Evolutionary conservation across 2,797 vertebrate genomes (phyloP).

Genomic region (Neosilurus mollespiculum): DNA sequence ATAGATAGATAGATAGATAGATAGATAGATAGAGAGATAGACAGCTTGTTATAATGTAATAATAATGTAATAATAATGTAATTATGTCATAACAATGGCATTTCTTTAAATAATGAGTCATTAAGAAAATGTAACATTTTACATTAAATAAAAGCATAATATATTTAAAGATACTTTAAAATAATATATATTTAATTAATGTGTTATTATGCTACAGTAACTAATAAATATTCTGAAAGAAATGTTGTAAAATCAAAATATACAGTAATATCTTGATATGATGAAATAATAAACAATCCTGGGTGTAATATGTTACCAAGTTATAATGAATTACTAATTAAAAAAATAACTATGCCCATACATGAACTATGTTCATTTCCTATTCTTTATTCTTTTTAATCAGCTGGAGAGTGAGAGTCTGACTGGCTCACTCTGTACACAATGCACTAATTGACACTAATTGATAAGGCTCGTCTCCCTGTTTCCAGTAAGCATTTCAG

Average conservation of each 20-base stretch:
- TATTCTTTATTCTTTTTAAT: slow-evolving; percentile 13
- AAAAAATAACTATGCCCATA: background rate
- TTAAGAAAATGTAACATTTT: no score
- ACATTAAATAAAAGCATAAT: no score
- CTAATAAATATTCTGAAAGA: no score
- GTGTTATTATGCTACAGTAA: background rate
- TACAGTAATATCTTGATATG: background rate
- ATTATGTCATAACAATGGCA: no score
- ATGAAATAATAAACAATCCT: background rate
- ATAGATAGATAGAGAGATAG: no score
- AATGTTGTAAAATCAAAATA: no score
- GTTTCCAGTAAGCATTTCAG: slow-evolving; percentile 51
- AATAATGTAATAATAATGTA: no score
- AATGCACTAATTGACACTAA: slow-evolving; percentile 20
- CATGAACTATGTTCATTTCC: background rate
- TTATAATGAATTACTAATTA: background rate
- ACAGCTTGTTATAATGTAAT: no score
- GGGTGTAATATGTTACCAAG: background rate
- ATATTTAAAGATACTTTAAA: no score
- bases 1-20: no score
- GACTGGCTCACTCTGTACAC: slow-evolving; percentile 3
- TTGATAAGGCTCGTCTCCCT: slow-evolving; percentile 25
- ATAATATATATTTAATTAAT: background rate
- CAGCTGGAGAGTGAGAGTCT: background rate
- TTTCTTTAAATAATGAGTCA: no score